These are phyloP conservation scores for Phalacrocorax aristotelis DNA, from an alignment of 2,113 vertebrate genomes.

Conservation along the genomic window DNA sequence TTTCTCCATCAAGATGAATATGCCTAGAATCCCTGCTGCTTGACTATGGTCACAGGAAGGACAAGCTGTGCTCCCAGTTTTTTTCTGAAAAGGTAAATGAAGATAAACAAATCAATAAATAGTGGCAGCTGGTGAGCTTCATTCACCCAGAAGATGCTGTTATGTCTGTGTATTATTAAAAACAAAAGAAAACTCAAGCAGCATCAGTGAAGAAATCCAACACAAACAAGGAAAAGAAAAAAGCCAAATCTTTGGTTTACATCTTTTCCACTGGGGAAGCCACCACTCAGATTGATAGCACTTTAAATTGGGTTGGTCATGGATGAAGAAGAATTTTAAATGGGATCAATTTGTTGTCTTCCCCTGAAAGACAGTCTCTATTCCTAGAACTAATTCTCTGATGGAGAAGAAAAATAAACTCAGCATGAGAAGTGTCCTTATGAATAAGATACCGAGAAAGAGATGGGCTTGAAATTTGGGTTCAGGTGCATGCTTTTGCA, in stretches of 20 bases:
- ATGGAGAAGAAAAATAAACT: background rate
- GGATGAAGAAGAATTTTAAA: slow-evolving; percentile 26
- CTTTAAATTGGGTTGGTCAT: background rate
- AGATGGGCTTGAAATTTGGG: background rate
- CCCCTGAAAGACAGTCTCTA: background rate
- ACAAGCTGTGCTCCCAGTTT: background rate
- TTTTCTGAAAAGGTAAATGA: slow-evolving; percentile 21
- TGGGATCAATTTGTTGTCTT: slow-evolving; percentile 16
- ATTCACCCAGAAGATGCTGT: background rate
- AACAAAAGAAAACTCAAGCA: background rate
- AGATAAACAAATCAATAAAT: slow-evolving; percentile 42
- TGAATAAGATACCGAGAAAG: background rate
- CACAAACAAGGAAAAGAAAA: background rate
- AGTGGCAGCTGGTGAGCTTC: slow-evolving; percentile 43
- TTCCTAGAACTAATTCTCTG: background rate
- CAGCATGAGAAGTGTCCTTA: background rate
- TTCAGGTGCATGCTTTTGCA: background rate
- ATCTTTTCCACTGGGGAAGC: background rate
- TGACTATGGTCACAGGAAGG: background rate
- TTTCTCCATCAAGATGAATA: background rate
- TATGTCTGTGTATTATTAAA: background rate
- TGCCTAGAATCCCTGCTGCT: background rate
- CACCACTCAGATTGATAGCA: background rate
- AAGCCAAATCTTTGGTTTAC: background rate
- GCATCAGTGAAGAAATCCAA: background rate